Base-by-base conservation (phyloP, 2,113 vertebrate species). In the Ochotona princeps region DNA sequence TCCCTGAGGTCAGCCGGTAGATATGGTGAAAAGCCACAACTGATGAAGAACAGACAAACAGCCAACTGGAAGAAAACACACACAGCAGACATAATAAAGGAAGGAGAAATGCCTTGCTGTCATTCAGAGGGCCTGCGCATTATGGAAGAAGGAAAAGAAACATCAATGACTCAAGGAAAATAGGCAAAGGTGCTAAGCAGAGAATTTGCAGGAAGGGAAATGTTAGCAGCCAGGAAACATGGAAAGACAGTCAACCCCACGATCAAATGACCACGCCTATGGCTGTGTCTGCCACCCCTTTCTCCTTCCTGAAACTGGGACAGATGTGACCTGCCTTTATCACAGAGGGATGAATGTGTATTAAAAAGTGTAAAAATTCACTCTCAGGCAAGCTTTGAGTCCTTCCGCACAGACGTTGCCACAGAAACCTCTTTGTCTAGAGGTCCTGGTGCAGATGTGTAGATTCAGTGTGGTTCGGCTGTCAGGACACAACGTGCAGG, bases 131-230 rank as follows among this genome's bases (percentile, higher is more conserved):
- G 11, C 76, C 70, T 70, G n/a, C 38, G 54, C 69, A 83, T 57
- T 49, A 83, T n/a, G 18, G 13, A 17, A 82, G 83, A 91, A 23
- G n/a, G 30, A 38, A 92, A 95, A 92, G 47, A 69, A 78, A 93
- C 23, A 21, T 74, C 61, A 90, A 86, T 30, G 47, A 75, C 44
- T 13, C n/a, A 60, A 73, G 60, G 26, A 87, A 44, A 78, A 83
- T 5, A 80, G 35, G 47, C n/a, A 72, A 92, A 83, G 28, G 25
- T 18, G 30, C 44, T 8, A 15, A 35, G 61, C 44, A 93, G 54
- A 85, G 80, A 93, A 72, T 38, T 51, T 69, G 63, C 21, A 69
- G 32, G 26, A 12, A 47, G 78, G 10, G 69, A 75, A 61, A 69
- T 1, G 10, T 26, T 79, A 93, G 76, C 13, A 61, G 32, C 18